Percentiles rank a stretch among this genome's conserved stretches.
These are phyloP conservation scores for Lerema accius DNA, from an alignment of 1,140 invertebrate species.

Conservation along the genomic window DNA sequence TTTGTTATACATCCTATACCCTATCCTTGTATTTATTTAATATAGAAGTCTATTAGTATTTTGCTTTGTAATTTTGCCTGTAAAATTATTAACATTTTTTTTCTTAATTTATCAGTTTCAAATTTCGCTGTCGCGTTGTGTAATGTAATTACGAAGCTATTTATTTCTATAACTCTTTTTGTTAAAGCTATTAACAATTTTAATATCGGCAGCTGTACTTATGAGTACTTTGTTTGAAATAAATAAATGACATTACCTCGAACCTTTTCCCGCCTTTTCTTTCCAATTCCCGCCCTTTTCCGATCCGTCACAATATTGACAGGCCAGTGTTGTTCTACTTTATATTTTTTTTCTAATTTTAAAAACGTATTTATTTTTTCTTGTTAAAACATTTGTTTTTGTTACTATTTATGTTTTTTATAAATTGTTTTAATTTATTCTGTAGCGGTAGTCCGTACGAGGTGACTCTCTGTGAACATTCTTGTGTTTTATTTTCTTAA, in stretches of 20 bases:
- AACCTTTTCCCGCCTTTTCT: slow-evolving; percentile 36
- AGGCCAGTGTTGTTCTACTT: slow-evolving; percentile 79
- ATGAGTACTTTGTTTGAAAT: slow-evolving; percentile 76
- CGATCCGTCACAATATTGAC: slow-evolving; percentile 75
- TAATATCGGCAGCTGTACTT: slow-evolving; percentile 79
- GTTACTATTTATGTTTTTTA: slow-evolving; percentile 76
- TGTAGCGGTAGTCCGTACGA: slow-evolving; percentile 67
- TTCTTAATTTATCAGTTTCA: slow-evolving; percentile 45
- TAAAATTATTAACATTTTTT: slow-evolving; percentile 55
- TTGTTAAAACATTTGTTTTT: slow-evolving; percentile 73
- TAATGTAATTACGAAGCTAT: slow-evolving; percentile 73
- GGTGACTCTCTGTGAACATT: slow-evolving; percentile 54
- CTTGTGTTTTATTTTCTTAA: slow-evolving; percentile 50
- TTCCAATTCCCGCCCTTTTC: slow-evolving; percentile 32
- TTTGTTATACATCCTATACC: slow-evolving; percentile 53
- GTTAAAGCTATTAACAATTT: slow-evolving; percentile 71
- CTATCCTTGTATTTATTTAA: slow-evolving; percentile 75
- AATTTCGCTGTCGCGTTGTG: slow-evolving; percentile 53
- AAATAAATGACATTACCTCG: slow-evolving; percentile 74
- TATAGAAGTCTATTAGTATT: slow-evolving; percentile 64
- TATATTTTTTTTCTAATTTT: slow-evolving; percentile 57
- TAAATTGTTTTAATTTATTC: slow-evolving; percentile 79
- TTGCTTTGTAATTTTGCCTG: slow-evolving; percentile 77
- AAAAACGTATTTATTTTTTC: slow-evolving; percentile 76
- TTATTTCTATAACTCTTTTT: slow-evolving; percentile 67